phyloP scores from a whole-genome alignment of 2,113 vertebrate genomes.

The Castor canadensis region DNA sequence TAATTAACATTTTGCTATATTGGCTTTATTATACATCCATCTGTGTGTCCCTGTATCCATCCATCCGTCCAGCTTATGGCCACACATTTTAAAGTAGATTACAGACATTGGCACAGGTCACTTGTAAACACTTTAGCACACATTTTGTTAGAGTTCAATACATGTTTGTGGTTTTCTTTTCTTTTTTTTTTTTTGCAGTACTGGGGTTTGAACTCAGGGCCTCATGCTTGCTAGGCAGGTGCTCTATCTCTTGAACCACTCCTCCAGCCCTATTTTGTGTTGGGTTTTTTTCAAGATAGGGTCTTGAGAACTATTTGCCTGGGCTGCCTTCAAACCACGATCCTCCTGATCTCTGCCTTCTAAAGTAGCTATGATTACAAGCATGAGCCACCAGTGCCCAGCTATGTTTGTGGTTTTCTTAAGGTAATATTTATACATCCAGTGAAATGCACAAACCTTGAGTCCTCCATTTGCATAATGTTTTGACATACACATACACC shows the following conservation, averaged over 20 bases:
- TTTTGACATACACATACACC: neutral
- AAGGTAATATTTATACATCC: neutral
- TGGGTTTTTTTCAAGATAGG: too few species aligned
- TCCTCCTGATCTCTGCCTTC: too few species aligned
- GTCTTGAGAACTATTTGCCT: too few species aligned
- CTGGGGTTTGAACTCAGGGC: too few species aligned
- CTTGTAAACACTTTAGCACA: neutral
- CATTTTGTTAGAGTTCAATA: neutral
- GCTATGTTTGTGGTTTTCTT: neutral
- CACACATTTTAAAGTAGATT: slow-evolving; percentile 10
- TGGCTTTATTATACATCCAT: neutral
- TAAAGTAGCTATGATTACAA: too few species aligned
- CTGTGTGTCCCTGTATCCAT: neutral
- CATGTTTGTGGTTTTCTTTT: neutral
- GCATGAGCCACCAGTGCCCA: too few species aligned
- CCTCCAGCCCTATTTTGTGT: too few species aligned
- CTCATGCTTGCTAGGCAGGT: neutral
- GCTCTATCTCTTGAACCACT: neutral
- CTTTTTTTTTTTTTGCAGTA: too few species aligned
- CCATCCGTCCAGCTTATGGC: neutral
- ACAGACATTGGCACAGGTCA: neutral
- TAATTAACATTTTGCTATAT: neutral
- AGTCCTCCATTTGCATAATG: neutral
- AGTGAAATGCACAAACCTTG: neutral
- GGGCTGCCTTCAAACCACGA: too few species aligned